phyloP scores from a whole-genome alignment of 2,797 vertebrate genomes.

The Sphenopsis melanotis region DNA sequence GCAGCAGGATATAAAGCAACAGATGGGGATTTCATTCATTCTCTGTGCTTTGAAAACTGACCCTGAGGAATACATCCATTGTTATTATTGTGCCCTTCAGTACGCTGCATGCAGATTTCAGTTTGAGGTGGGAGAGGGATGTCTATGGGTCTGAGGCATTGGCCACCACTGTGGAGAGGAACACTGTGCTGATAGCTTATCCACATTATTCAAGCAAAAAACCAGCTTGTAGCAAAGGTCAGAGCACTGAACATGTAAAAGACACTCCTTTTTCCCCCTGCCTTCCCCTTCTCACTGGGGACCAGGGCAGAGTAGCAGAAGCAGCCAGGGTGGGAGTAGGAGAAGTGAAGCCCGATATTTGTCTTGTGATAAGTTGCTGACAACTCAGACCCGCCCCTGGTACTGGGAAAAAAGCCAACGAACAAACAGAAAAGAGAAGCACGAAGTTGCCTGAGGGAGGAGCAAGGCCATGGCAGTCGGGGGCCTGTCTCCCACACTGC shows the following conservation, averaged over 20 bases:
- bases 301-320: background rate
- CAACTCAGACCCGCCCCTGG: background rate
- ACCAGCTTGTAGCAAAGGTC: background rate
- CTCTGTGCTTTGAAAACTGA: background rate
- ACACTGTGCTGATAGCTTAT: background rate
- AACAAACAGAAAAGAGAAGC: background rate
- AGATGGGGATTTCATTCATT: conserved; percentile 54
- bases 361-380: background rate
- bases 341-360: background rate
- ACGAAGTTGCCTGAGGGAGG: background rate
- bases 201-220: background rate
- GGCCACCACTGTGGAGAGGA: background rate
- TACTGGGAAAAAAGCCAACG: background rate
- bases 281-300: background rate
- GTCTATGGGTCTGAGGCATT: background rate
- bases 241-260: fast-evolving
- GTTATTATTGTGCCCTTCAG: background rate
- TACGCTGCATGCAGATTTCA: background rate
- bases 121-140: background rate
- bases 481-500: background rate
- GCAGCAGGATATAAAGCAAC: conserved; percentile 18
- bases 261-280: background rate
- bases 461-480: background rate
- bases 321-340: background rate
- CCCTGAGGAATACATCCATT: background rate